phyloP scores from a whole-genome alignment of 2,888 invertebrate genomes.

The Cetonia aurata region DNA sequence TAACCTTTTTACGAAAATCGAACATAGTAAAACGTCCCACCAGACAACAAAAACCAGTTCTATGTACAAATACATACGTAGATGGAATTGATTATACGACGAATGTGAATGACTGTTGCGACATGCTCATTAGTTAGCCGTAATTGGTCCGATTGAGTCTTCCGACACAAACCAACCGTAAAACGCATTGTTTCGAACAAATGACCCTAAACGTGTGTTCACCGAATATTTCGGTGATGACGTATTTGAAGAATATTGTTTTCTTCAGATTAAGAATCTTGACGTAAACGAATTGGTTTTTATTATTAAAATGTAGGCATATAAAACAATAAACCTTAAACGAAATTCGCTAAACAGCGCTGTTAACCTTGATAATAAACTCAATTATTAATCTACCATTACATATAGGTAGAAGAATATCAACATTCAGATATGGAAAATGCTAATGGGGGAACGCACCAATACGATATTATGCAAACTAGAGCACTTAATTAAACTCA shows the following conservation, averaged over 20 bases:
- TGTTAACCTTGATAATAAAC: conserved; percentile 33
- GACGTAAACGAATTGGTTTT: conserved; percentile 6
- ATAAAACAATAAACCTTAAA: neutral
- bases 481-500: neutral
- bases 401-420: neutral
- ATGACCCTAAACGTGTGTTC: conserved; percentile 34
- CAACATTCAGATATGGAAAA: neutral
- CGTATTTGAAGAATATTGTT: conserved; percentile 7
- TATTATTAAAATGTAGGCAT: neutral
- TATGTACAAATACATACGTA: neutral
- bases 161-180: conserved; percentile 22
- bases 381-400: neutral
- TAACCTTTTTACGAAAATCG: too few species aligned
- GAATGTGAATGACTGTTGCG: conserved; percentile 7
- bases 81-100: neutral
- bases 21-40: too few species aligned
- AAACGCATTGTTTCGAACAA: conserved; percentile 31
- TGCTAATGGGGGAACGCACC: conserved; percentile 1
- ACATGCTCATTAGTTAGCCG: conserved; percentile 21
- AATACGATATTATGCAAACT: conserved; percentile 14
- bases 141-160: conserved; percentile 32
- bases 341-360: neutral
- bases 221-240: conserved; percentile 34
- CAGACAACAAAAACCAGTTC: neutral
- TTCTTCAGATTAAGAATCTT: conserved; percentile 7